Conservation (phyloP, 2,888 invertebrate genomes). For the Cerastis rubricosa region DNA sequence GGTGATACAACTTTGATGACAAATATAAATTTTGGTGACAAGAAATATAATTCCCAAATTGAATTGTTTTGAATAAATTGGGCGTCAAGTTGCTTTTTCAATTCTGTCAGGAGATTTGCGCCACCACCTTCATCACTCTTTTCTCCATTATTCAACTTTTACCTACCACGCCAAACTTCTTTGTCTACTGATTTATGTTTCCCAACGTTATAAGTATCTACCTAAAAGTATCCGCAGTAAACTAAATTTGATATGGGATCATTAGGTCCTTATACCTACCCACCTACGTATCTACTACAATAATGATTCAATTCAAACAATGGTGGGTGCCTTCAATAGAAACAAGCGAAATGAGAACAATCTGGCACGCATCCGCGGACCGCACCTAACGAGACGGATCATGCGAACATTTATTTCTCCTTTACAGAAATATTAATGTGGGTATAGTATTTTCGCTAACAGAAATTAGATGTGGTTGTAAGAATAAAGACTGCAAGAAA, state of each 20-base stretch:
- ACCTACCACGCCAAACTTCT: neutral
- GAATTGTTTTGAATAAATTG: neutral
- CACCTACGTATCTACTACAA: constrained; percentile 44
- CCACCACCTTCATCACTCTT: neutral
- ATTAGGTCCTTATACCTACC: constrained; percentile 41
- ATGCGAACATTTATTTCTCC: constrained; percentile 65
- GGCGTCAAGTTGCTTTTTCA: neutral
- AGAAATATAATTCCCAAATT: too few species aligned
- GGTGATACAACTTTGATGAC: too few species aligned
- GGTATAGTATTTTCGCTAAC: constrained; percentile 43
- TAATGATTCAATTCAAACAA: constrained; percentile 64
- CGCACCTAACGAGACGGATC: constrained; percentile 66
- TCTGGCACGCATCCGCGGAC: constrained; percentile 62
- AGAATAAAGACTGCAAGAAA: neutral
- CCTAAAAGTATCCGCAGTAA: constrained; percentile 32
- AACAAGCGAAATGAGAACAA: constrained; percentile 64
- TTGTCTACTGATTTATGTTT: constrained; percentile 27
- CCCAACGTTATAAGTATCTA: constrained; percentile 9
- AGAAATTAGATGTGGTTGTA: constrained; percentile 34
- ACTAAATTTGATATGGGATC: constrained; percentile 57
- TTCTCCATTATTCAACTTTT: neutral
- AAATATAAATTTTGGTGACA: too few species aligned
- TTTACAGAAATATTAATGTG: constrained; percentile 56
- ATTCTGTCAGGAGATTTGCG: neutral
- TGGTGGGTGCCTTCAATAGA: constrained; percentile 47